phyloP scores from a whole-genome alignment of 1,140 invertebrate genomes.

The Gonioctena quinquepunctata region DNA sequence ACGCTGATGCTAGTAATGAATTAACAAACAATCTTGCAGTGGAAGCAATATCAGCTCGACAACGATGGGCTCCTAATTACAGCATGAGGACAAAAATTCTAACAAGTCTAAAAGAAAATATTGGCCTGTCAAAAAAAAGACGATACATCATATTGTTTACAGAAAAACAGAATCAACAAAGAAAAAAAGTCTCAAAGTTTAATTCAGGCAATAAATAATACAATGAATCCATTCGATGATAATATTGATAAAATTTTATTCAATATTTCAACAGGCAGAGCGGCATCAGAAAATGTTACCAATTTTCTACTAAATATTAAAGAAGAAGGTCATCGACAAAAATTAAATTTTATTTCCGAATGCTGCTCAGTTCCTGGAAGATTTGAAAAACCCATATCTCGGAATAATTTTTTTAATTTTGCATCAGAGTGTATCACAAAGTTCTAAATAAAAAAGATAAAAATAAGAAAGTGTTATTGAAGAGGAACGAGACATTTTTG shows the following conservation, averaged over 20 bases:
- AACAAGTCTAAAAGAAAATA: not conserved
- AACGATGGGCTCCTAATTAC: conserved; percentile 31
- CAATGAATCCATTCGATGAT: conserved; percentile 42
- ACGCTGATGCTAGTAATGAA: conserved; percentile 24
- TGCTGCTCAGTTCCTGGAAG: conserved; percentile 26
- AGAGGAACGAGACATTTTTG: conserved; percentile 46
- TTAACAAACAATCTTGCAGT: conserved; percentile 27
- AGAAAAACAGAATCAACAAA: conserved; percentile 6
- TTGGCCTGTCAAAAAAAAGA: not conserved
- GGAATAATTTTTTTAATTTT: conserved; percentile 33
- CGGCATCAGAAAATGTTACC: not conserved
- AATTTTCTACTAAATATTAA: conserved; percentile 15
- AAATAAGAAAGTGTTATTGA: conserved; percentile 35
- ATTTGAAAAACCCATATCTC: conserved; percentile 39
- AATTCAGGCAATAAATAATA: conserved; percentile 30
- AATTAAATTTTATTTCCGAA: conserved; percentile 30
- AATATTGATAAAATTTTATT: conserved; percentile 31
- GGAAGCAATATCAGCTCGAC: conserved; percentile 14
- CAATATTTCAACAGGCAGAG: conserved; percentile 28
- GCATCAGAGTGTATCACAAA: conserved; percentile 26
- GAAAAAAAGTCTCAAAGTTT: conserved; percentile 7
- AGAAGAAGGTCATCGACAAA: conserved; percentile 9
- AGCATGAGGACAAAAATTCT: conserved; percentile 28
- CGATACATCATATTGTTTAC: not conserved
- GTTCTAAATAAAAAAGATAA: conserved; percentile 34